Evolutionary conservation across 2,888 invertebrate genomes (phyloP).

Genomic region (Phaonia tiefii): DNA sequence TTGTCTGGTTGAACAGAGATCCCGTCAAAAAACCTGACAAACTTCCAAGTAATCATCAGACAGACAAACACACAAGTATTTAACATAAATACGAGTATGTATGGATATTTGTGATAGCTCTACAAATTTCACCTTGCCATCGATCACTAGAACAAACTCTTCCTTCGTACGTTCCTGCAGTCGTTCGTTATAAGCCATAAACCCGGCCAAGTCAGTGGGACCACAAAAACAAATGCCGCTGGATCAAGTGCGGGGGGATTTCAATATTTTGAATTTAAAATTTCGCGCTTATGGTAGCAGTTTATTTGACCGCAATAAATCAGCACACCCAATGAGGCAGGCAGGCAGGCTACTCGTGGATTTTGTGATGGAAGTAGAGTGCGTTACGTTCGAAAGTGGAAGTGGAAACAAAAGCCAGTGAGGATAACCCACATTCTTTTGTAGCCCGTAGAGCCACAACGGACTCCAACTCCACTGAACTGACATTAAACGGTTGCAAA

Average conservation of each 20-base stretch:
- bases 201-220: conserved; percentile 47
- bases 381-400: conserved; percentile 8
- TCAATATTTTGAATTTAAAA: conserved; percentile 61
- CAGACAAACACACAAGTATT: conserved; percentile 44
- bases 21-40: conserved; percentile 53
- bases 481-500: conserved; percentile 59
- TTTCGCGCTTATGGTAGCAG: conserved; percentile 70
- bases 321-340: conserved; percentile 75
- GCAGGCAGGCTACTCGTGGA: too few species aligned
- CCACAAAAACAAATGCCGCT: conserved; percentile 4
- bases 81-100: conserved; percentile 40
- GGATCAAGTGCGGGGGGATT: conserved; percentile 32
- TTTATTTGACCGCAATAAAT: conserved; percentile 75
- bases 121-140: conserved; percentile 66
- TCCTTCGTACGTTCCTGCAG: conserved; percentile 31
- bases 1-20: conserved; percentile 37
- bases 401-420: conserved; percentile 41
- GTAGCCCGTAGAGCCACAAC: conserved; percentile 2
- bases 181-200: conserved; percentile 64
- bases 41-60: conserved; percentile 49
- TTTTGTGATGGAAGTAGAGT: not conserved
- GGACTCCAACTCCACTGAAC: conserved; percentile 17
- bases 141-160: conserved; percentile 49
- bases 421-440: conserved; percentile 60
- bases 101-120: conserved; percentile 59